phyloP scores from a whole-genome alignment of 2,113 vertebrate species.

The Rhabdornis inornatus region DNA sequence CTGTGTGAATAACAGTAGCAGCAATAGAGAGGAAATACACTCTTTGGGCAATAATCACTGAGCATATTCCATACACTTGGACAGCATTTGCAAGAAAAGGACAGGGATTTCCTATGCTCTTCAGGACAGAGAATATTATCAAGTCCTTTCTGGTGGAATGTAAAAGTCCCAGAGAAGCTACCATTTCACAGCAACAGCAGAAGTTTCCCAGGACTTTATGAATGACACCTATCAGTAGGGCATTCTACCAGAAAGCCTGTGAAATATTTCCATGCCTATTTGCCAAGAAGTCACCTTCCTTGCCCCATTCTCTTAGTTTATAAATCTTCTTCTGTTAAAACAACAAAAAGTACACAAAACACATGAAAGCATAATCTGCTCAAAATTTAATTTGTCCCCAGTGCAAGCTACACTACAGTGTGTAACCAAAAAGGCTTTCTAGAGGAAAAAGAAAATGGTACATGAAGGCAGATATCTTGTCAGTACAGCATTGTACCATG shows the following conservation, averaged over 20 bases:
- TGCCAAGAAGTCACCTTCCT: background rate
- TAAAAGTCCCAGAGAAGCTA: background rate
- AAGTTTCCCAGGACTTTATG: background rate
- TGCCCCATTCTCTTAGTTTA: background rate
- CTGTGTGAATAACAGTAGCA: background rate
- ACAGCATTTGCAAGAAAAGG: background rate
- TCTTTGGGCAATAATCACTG: background rate
- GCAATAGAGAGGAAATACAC: background rate
- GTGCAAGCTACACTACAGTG: fast-evolving
- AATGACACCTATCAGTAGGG: background rate
- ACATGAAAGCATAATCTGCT: fast-evolving
- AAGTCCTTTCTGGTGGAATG: background rate
- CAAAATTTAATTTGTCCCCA: background rate
- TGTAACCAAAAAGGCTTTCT: background rate
- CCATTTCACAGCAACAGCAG: background rate
- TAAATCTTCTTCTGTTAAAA: background rate
- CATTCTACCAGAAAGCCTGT: background rate
- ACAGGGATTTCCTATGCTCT: background rate
- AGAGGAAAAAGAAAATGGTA: background rate
- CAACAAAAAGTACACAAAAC: background rate
- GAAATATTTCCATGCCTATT: background rate
- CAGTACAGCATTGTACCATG: background rate
- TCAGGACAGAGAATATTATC: background rate
- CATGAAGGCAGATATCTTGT: background rate
- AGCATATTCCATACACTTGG: background rate